Conservation (phyloP, 1,140 invertebrate species). For the Lamellibrachia luymesi region DNA sequence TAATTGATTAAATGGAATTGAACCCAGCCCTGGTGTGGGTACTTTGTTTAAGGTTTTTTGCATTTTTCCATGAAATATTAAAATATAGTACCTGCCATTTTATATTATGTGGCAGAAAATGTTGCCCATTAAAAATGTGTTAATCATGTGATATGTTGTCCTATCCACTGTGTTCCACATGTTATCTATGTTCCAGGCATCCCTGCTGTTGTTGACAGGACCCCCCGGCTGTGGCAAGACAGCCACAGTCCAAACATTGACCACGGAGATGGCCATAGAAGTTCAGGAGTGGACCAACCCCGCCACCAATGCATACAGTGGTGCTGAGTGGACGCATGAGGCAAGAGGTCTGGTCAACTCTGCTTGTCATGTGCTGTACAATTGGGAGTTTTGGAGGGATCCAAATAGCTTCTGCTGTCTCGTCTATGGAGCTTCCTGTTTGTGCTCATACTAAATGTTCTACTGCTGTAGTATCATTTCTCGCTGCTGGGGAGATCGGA, state of each 20-base stretch:
- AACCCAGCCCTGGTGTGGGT: not conserved
- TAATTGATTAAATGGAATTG: no score
- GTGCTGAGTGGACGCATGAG: not conserved
- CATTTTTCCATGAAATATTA: not conserved
- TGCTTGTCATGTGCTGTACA: no score
- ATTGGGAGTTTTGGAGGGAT: no score
- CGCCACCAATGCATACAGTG: constrained; percentile 14
- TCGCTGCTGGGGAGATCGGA: no score
- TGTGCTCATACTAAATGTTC: no score
- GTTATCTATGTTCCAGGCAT: constrained; percentile 29
- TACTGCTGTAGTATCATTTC: no score
- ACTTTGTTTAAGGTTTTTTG: not conserved
- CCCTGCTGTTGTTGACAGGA: constrained; percentile 50
- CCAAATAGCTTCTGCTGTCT: no score
- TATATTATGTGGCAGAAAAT: not conserved
- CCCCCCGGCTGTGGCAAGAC: constrained; percentile 53
- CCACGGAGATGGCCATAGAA: constrained; percentile 40
- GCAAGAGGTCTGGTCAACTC: not conserved
- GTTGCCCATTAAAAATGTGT: no score
- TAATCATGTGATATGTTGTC: not conserved
- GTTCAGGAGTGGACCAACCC: constrained; percentile 54
- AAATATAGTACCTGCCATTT: not conserved
- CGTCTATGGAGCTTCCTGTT: no score
- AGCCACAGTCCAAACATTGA: constrained; percentile 43
- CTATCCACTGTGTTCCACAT: not conserved